Evolutionary conservation across 2,113 vertebrate species (phyloP).

Genomic region (Nymphicus hollandicus): DNA sequence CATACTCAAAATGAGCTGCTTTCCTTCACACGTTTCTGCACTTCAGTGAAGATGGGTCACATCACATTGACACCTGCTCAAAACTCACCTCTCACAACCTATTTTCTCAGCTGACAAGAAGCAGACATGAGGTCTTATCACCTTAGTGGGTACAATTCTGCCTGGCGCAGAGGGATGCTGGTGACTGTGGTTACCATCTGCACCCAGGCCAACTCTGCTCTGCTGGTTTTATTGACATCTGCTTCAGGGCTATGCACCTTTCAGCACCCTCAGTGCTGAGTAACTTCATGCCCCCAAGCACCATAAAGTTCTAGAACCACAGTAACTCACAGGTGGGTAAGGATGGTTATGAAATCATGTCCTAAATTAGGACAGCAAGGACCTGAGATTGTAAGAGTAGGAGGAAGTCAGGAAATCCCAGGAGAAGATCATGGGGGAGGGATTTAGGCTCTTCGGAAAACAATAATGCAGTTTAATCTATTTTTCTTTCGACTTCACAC

Average conservation of each 20-base stretch:
- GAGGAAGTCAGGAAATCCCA: slow-evolving; percentile 56
- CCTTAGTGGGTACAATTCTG: fast-evolving
- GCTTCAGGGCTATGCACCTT: background rate
- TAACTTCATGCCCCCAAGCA: background rate
- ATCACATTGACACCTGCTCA: background rate
- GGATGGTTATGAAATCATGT: slow-evolving; percentile 13
- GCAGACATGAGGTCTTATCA: background rate
- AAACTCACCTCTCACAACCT: background rate
- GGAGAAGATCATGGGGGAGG: slow-evolving; percentile 24
- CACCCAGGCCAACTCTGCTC: background rate
- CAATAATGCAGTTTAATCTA: slow-evolving; percentile 47
- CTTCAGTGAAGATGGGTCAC: background rate
- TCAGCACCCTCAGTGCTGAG: background rate
- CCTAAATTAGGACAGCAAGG: slow-evolving; percentile 57
- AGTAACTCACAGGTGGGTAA: slow-evolving; percentile 8
- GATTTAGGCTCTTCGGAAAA: slow-evolving; percentile 55
- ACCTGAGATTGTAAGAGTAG: slow-evolving; percentile 42
- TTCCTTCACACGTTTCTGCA: background rate
- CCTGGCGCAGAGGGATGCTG: background rate
- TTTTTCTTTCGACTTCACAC: slow-evolving; percentile 55
- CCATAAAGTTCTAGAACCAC: background rate
- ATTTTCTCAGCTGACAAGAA: slow-evolving; percentile 1
- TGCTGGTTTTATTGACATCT: background rate
- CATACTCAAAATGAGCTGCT: background rate
- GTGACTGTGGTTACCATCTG: fast-evolving